Percentiles rank a stretch among this genome's conserved stretches.
phyloP scores from a whole-genome alignment of 2,113 vertebrate species.

The Dunckerocampus dactyliophorus region DNA sequence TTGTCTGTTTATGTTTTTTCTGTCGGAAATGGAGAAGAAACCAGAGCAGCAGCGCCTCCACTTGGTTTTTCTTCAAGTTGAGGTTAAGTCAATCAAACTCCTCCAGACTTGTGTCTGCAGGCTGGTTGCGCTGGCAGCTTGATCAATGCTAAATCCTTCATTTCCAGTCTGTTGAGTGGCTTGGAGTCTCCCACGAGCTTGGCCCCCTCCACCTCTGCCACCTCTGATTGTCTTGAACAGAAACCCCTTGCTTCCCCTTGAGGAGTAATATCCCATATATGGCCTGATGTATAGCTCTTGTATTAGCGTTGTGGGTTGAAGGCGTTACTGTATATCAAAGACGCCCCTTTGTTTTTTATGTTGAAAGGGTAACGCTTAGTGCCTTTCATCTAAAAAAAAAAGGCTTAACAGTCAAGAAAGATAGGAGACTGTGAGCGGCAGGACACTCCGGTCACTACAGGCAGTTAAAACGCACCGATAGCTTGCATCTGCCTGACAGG shows the following conservation, averaged over 20 bases:
- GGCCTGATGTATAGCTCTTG: constrained; percentile 77
- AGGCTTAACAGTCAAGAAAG: too few relatives aligned
- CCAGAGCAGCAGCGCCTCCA: constrained; percentile 59
- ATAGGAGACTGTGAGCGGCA: too few relatives aligned
- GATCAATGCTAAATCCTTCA: constrained; percentile 9
- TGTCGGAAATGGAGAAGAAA: too few relatives aligned
- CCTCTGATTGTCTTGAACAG: constrained; percentile 15
- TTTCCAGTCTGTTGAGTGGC: constrained; percentile 11
- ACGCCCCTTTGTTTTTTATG: too few relatives aligned
- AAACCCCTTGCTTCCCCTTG: neutral
- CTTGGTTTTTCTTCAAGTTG: constrained; percentile 73
- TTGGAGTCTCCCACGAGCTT: neutral
- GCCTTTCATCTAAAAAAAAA: too few relatives aligned
- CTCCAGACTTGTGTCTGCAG: constrained; percentile 49
- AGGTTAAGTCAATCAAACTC: constrained; percentile 82
- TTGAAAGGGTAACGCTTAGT: too few relatives aligned
- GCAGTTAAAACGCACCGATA: too few relatives aligned
- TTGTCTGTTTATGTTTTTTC: too few relatives aligned
- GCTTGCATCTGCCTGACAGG: too few relatives aligned
- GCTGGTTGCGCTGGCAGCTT: constrained; percentile 6
- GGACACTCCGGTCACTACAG: too few relatives aligned
- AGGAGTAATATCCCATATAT: constrained; percentile 82
- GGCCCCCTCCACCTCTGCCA: constrained; percentile 26
- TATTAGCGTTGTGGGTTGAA: too few relatives aligned
- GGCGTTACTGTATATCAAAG: too few relatives aligned